Evolutionary conservation across 2,113 vertebrate species (phyloP), one percentile per base, ranked within the genome.

Genomic region (Oreochromis aureus): DNA sequence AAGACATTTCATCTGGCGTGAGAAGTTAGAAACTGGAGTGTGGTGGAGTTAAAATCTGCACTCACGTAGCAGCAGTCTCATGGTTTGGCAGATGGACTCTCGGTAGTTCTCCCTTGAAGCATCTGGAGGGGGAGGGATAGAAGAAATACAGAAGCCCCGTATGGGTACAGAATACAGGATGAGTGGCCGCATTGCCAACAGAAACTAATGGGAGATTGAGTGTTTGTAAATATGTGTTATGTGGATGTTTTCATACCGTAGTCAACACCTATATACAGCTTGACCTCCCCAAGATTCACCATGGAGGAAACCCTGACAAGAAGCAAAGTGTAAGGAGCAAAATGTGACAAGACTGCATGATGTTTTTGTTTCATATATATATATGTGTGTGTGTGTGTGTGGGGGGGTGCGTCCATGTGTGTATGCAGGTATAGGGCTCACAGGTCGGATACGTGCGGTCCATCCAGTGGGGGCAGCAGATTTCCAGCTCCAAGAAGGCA

Each of bases 1-100:
- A 53, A 61, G 53, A 82, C 39, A 53, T 46, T 83, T 59, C 7
- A 79, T 80, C 59, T 34, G 78, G 54, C 78, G n/a, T 15, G 76
- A 54, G 51, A 34, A 53, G 44, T 27, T 84, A 39, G 76, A 19
- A 53, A n/a, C 19, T 30, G 36, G 19, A 59, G 80, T 34, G 44
- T 55, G 10, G 41, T 11, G 15, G 46, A 44, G 85, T 88, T 76
- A 46, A 78, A 91, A 73, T 80, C 30, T 82, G 56, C 92, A 98
- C 98, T 99, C 97, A 99, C 98, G 97, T 86, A 99, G 96, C 85
- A 99, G 93, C 93, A 98, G 97, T 92, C 97, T 97, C 95, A 98
- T 97, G 82, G 98, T 97, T 87, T 93, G 96, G 94, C 97, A 97
- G 95, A 99, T 98, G 89, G 93, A 94, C 96, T 97, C 97, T 94